Base-by-base conservation (phyloP, 2,888 invertebrate species). In the Oscheius onirici region DNA sequence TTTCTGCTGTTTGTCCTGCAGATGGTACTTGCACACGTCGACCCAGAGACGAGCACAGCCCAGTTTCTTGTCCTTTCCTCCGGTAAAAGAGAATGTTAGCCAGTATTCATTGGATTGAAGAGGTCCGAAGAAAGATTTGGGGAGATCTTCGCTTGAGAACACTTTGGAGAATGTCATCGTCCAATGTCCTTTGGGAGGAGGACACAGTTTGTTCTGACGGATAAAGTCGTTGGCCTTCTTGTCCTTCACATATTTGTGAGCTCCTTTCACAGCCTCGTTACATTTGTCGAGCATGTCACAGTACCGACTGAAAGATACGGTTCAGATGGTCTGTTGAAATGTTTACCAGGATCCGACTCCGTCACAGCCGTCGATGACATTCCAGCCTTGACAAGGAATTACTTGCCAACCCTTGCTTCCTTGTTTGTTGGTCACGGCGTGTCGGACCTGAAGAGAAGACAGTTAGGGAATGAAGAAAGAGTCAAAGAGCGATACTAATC, bases 61-160 rank as follows among this genome's bases (percentile, higher is more conserved):
- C 51, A 87, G 74, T 60, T 82, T 82, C 60, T 81, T 79, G 76
- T 84, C 86, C 44, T 82, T 81, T 58, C 87, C 87, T 57, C 86
- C 86, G 54, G 85, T 87, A 81, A 87, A 87, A 6, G 84, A 85
- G 78, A 87, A 87, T 17, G 87, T 88, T 60, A 88, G 71, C 87
- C 87, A 87, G 80, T 87, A 87, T 71, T 87, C 86, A 71, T 87
- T 87, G 73, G 87, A 87, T 78, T 87, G 87, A 1, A 87, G 81
- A 44, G 87, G 87, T 55, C 87, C 87, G 69, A 87, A 87, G 81
- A 87, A 86, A 17, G 84, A 84, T 69, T 87, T 87, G 34, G 87
- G 87, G 44, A 87, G 76, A 75, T 87, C 87, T 55, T 86, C 85
- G 22, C 83, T 79, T n/a, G 86, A 82, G 82, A 87, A 87, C 8